Conservation (phyloP, 2,888 invertebrate genomes). For the Laspeyria flexula region DNA sequence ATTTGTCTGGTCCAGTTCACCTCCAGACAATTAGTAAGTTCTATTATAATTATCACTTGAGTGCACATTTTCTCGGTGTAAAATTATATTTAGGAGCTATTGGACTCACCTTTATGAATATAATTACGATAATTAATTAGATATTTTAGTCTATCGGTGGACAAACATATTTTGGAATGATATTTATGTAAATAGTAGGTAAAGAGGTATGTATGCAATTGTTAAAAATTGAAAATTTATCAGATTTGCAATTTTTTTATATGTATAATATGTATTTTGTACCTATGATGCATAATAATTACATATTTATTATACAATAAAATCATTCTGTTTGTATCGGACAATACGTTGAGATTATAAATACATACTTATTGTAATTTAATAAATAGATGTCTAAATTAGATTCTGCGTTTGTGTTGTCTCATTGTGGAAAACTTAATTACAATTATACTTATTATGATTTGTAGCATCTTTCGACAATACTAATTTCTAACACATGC, state of each 20-base stretch:
- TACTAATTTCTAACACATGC: constrained; percentile 27
- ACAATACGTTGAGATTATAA: constrained; percentile 36
- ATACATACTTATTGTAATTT: constrained; percentile 10
- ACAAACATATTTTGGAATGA: constrained; percentile 73
- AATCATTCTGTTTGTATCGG: constrained; percentile 33
- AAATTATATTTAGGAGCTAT: constrained; percentile 34
- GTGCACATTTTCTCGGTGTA: constrained; percentile 45
- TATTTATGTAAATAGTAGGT: constrained; percentile 76
- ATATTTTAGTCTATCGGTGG: constrained; percentile 57
- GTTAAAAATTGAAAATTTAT: constrained; percentile 73
- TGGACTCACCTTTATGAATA: constrained; percentile 33
- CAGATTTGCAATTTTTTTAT: constrained; percentile 48
- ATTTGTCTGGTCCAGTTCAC: constrained; percentile 21
- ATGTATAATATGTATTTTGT: constrained; percentile 42
- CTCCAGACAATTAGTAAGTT: constrained; percentile 22
- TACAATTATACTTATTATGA: constrained; percentile 10
- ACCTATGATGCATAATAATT: constrained; percentile 38
- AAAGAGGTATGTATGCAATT: constrained; percentile 69
- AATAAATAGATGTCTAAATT: constrained; percentile 30
- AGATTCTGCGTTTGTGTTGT: constrained; percentile 25
- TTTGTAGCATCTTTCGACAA: constrained; percentile 20
- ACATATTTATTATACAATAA: constrained; percentile 28
- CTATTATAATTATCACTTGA: constrained; percentile 32
- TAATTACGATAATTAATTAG: constrained; percentile 34
- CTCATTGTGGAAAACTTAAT: constrained; percentile 17